Base-by-base conservation (phyloP, 2,888 invertebrate species). In the Ametastegia equiseti region DNA sequence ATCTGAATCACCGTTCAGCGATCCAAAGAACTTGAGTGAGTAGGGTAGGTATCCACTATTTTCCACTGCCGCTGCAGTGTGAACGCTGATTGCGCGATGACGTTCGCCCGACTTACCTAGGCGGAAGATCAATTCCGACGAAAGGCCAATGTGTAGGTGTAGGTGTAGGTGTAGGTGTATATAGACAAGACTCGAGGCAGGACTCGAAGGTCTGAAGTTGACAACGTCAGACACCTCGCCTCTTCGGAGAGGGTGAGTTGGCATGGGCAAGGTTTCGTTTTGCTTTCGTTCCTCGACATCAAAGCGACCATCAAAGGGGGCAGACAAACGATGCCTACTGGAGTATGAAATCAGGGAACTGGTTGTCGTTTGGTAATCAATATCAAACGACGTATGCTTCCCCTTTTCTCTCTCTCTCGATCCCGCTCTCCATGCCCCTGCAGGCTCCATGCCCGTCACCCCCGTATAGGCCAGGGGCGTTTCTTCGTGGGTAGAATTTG, bases 321-420 rank as follows among this genome's bases (percentile, higher is more conserved):
- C 60, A 87, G 86, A 88, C 88, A 85, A 88, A 87, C 87, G 86
- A 86, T 87, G 88, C 88, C 88, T 87, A 89, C 88, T 88, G 88
- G 88, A 87, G 88, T 88, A 88, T 88, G 86, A 88, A 89, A 89
- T 88, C 88, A 87, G 88, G 87, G 87, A 87, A 75, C 75, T 75
- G 75, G 75, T 75, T 75, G 75, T 75, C 75, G 75, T 75, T 75
- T 86, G 85, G 87, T 88, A 89, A 90, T 89, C 89, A 88, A 90
- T 90, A 89, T 87, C 88, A 88, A 88, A 87, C 88, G 88, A 86
- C 86, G 88, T 84, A 82, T 75, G 75, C 75, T 75, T 54, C 75
- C 75, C 75, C 75, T 75, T 54, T 54, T 23, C 75, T 54, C 33
- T 75, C 50, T 19, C 54, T 23, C 60, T 79, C 78, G 30, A 39